Conservation (phyloP, 2,888 invertebrate genomes). For the Agrotis exclamationis region DNA sequence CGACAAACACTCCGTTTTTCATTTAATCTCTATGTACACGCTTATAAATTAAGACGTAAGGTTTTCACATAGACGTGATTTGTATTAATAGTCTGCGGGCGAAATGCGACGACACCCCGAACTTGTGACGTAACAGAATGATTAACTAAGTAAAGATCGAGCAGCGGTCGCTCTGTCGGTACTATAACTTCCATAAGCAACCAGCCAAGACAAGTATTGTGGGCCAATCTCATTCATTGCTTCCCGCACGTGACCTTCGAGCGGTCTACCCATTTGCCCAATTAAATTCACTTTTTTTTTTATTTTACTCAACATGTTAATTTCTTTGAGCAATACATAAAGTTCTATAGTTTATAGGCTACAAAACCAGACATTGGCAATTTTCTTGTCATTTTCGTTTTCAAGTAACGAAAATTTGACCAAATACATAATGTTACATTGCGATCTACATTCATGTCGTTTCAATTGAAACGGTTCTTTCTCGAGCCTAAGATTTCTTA, state of each 20-base stretch:
- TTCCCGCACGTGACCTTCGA: slow-evolving; percentile 60
- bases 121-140: slow-evolving; percentile 54
- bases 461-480: neutral
- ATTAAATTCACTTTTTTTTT: slow-evolving; percentile 45
- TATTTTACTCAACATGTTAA: slow-evolving; percentile 43
- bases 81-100: slow-evolving; percentile 43
- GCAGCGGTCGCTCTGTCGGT: slow-evolving; percentile 23
- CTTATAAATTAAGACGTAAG: slow-evolving; percentile 55
- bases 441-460: neutral
- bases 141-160: slow-evolving; percentile 42
- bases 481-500: neutral
- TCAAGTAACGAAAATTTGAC: neutral
- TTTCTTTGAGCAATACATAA: slow-evolving; percentile 36
- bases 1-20: slow-evolving; percentile 55
- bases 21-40: slow-evolving; percentile 54
- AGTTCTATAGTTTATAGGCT: slow-evolving; percentile 38
- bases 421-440: neutral
- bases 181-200: slow-evolving; percentile 39
- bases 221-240: slow-evolving; percentile 64
- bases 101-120: slow-evolving; percentile 37
- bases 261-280: slow-evolving; percentile 51
- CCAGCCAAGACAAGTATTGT: slow-evolving; percentile 46
- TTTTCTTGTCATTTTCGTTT: slow-evolving; percentile 25
- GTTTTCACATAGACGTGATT: slow-evolving; percentile 37
- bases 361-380: slow-evolving; percentile 18